Conservation (phyloP, 2,888 invertebrate genomes). For the Timandra comae region DNA sequence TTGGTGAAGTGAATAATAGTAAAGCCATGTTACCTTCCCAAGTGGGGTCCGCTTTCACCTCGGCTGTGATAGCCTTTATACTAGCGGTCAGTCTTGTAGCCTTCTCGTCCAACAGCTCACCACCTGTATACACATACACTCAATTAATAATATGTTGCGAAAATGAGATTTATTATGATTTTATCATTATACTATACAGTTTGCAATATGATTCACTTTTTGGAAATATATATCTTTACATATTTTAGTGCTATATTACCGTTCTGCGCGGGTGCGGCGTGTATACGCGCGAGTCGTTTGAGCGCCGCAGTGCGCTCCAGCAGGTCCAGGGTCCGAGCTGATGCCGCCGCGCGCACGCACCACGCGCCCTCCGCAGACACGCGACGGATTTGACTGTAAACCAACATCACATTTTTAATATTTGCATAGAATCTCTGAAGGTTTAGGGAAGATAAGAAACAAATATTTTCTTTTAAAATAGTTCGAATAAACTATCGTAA, state of each 20-base stretch:
- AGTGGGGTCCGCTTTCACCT: slow-evolving; percentile 82
- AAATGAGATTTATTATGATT: too few relatives aligned
- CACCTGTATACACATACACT: slow-evolving; percentile 39
- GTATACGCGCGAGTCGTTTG: slow-evolving; percentile 76
- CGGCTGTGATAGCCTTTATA: slow-evolving; percentile 81
- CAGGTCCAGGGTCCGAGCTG: slow-evolving; percentile 84
- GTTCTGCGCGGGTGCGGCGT: slow-evolving; percentile 36
- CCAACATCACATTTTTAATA: too few relatives aligned
- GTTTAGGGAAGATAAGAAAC: too few relatives aligned
- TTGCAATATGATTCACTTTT: too few relatives aligned
- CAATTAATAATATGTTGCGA: too few relatives aligned
- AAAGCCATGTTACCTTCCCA: slow-evolving; percentile 86
- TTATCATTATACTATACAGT: too few relatives aligned
- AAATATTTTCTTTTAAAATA: too few relatives aligned
- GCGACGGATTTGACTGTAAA: slow-evolving; percentile 37
- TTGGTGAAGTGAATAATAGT: too few relatives aligned
- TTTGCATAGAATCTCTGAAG: too few relatives aligned
- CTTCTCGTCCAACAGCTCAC: slow-evolving; percentile 90
- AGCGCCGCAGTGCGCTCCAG: slow-evolving; percentile 88
- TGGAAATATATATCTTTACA: too few relatives aligned
- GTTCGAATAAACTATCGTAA: too few relatives aligned
- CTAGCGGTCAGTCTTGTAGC: slow-evolving; percentile 91
- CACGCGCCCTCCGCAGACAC: slow-evolving; percentile 68
- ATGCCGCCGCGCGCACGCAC: slow-evolving; percentile 88
- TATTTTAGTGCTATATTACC: slow-evolving; percentile 27